Conservation (phyloP, 2,888 invertebrate species). For the Cryptus armator region DNA sequence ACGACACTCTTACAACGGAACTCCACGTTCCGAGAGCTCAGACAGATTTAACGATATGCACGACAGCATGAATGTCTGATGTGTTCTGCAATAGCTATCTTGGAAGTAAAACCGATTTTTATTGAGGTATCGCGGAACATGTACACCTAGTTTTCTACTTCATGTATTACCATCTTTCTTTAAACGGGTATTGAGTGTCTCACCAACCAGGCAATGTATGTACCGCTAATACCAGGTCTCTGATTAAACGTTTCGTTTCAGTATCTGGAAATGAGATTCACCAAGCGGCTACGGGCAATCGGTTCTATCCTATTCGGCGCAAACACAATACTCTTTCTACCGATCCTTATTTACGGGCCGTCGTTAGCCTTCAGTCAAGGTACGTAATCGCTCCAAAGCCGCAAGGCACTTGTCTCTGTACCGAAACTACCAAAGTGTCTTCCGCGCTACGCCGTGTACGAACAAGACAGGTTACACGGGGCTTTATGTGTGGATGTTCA, state of each 20-base stretch:
- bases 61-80: conserved; percentile 16
- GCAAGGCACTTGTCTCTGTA: conserved; percentile 44
- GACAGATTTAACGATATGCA: conserved; percentile 43
- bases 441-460: not conserved
- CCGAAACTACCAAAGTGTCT: not conserved
- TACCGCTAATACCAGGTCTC: not conserved
- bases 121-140: conserved; percentile 19
- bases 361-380: conserved; percentile 88
- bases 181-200: not conserved
- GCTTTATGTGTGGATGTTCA: conserved; percentile 12
- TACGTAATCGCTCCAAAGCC: conserved; percentile 73
- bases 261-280: conserved; percentile 88
- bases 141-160: not conserved
- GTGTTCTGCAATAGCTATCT: conserved; percentile 5
- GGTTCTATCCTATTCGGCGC: conserved; percentile 87
- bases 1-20: not conserved
- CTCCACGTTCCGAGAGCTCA: conserved; percentile 16
- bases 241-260: conserved; percentile 87
- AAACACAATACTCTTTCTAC: conserved; percentile 87
- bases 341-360: conserved; percentile 90
- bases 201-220: not conserved
- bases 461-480: too few species aligned
- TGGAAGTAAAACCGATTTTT: conserved; percentile 27
- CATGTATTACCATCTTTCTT: not conserved
- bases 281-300: conserved; percentile 86